A percentile compares a stretch with the other conserved stretches of the same genome.
Evolutionary conservation across 2,113 vertebrate genomes (phyloP).

Genomic region (Rhizomys pruinosus): DNA sequence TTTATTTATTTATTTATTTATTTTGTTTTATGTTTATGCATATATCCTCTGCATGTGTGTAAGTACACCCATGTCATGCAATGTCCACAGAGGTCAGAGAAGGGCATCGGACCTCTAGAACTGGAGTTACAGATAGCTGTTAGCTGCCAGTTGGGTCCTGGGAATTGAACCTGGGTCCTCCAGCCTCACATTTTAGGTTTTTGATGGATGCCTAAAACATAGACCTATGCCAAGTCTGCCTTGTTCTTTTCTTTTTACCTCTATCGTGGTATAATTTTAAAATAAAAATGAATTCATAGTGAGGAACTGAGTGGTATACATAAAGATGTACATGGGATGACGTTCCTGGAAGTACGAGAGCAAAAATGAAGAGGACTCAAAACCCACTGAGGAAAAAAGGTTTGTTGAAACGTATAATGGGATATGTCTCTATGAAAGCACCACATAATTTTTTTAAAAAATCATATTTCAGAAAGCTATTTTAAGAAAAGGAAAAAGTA

Average conservation of each 20-base stretch:
- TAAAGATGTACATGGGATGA: constrained; percentile 4
- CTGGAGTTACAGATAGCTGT: no score
- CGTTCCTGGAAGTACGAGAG: background rate
- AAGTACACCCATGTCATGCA: no score
- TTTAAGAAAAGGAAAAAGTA: background rate
- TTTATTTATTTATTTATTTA: no score
- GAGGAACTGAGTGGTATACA: background rate
- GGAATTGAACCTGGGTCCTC: no score
- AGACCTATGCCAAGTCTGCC: background rate
- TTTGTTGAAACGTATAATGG: background rate
- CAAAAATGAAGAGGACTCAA: background rate
- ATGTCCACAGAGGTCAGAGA: no score
- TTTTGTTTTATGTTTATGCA: no score
- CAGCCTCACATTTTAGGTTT: no score
- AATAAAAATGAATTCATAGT: constrained; percentile 20
- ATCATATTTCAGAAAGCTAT: constrained; percentile 18
- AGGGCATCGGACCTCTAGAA: no score
- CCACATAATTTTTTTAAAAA: background rate
- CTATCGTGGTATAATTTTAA: background rate
- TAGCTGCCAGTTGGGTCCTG: no score
- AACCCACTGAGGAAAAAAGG: background rate
- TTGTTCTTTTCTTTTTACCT: background rate
- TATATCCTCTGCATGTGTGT: no score
- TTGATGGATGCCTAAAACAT: background rate
- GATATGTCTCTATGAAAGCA: background rate